phyloP scores from a whole-genome alignment of 1,140 invertebrate genomes.

The Ctenoplectra terminalis region DNA sequence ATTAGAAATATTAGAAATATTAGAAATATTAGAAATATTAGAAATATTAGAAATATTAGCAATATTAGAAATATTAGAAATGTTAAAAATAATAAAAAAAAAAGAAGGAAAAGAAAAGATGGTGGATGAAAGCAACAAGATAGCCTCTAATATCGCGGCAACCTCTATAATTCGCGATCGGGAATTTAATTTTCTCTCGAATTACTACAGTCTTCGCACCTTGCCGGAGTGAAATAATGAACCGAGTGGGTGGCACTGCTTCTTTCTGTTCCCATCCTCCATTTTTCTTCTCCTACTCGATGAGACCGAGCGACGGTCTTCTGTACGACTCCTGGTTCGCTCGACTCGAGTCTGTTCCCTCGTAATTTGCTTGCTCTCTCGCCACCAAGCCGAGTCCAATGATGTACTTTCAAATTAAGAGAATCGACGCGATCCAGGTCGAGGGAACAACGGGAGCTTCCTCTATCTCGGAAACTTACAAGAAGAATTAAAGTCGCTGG shows the following conservation, averaged over 20 bases:
- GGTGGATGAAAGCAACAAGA: neutral
- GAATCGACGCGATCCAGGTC: constrained; percentile 30
- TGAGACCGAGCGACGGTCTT: neutral
- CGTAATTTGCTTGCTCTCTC: constrained; percentile 30
- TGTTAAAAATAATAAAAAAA: neutral
- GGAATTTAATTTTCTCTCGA: constrained; percentile 24
- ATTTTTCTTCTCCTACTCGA: neutral
- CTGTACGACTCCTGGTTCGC: neutral
- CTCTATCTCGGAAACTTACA: neutral
- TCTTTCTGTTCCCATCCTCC: neutral
- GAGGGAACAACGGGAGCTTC: neutral
- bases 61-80: too few species aligned
- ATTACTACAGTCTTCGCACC: neutral
- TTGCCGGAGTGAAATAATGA: constrained; percentile 16
- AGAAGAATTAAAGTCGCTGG: constrained; percentile 9
- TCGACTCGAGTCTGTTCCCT: neutral
- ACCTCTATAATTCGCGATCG: neutral
- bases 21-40: too few species aligned
- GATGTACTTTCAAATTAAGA: constrained; percentile 38
- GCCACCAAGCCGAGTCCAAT: constrained; percentile 2
- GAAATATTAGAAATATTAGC: too few species aligned
- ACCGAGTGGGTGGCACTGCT: constrained; percentile 8
- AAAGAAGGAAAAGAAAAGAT: neutral
- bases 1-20: too few species aligned
- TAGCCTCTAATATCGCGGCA: neutral